A percentile compares a stretch with the other conserved stretches of the same genome.
These are phyloP conservation scores for Serripes groenlandicus DNA, from an alignment of 2,888 invertebrate species.

Conservation along the genomic window DNA sequence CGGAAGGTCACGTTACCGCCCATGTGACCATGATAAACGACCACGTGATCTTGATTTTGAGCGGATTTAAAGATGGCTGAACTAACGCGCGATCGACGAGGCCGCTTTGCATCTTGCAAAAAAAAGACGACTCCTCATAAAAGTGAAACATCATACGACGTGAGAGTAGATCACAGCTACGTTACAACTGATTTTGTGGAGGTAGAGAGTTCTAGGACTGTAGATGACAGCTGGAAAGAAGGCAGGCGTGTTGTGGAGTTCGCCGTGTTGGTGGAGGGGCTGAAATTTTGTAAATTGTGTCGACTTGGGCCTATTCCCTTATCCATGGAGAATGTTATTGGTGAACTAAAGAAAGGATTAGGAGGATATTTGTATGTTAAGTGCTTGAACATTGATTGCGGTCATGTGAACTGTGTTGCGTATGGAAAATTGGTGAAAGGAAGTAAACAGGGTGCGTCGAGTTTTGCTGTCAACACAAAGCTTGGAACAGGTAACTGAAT, in stretches of 20 bases:
- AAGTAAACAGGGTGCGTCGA: conserved; percentile 1
- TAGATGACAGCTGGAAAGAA: conserved; percentile 23
- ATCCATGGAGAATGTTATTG: conserved; percentile 20
- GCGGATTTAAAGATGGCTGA: too few relatives aligned
- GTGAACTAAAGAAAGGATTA: conserved; percentile 24
- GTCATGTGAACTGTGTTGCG: conserved; percentile 16
- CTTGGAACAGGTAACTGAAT: conserved; percentile 16
- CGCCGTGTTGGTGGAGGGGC: conserved; percentile 14
- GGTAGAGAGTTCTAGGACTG: neutral
- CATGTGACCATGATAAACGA: too few relatives aligned
- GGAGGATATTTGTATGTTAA: conserved; percentile 9
- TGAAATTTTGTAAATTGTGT: conserved; percentile 15
- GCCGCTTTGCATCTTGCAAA: too few relatives aligned
- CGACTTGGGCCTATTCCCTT: conserved; percentile 24
- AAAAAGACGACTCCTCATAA: too few relatives aligned
- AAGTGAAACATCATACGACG: too few relatives aligned
- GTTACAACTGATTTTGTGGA: conserved; percentile 9
- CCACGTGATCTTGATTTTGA: too few relatives aligned
- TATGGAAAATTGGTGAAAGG: conserved; percentile 15
- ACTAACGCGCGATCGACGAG: too few relatives aligned
- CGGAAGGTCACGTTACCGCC: too few relatives aligned
- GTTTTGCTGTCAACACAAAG: conserved; percentile 32
- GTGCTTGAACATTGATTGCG: conserved; percentile 6
- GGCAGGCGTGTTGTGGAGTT: conserved; percentile 25
- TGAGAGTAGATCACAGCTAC: conserved; percentile 12